phyloP scores from a whole-genome alignment of 1,140 invertebrate species.

The Hycleus phaleratus region DNA sequence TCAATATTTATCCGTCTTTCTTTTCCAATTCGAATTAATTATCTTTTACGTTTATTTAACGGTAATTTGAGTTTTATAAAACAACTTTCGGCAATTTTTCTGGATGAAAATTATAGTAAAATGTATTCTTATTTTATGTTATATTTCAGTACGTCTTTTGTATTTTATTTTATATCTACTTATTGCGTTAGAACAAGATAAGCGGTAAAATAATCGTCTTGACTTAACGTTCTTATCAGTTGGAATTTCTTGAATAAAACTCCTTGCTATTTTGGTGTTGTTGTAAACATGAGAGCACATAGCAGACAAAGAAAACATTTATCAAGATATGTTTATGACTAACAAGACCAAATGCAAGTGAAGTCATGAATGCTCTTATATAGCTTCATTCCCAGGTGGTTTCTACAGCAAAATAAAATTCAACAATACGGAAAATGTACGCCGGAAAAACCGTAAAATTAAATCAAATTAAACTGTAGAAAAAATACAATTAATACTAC shows the following conservation, averaged over 20 bases:
- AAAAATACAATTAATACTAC: too few species aligned
- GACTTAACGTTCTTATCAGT: conserved; percentile 10
- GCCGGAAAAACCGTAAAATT: too few species aligned
- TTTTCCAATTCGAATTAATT: too few species aligned
- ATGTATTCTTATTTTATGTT: too few species aligned
- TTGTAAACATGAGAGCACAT: neutral
- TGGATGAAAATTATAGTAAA: too few species aligned
- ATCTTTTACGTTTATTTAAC: too few species aligned
- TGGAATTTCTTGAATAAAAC: conserved; percentile 12
- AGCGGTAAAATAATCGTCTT: conserved; percentile 11
- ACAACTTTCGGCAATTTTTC: too few species aligned
- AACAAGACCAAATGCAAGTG: conserved; percentile 4
- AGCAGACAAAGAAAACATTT: conserved; percentile 17
- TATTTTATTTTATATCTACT: conserved; percentile 16
- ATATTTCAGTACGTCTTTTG: neutral
- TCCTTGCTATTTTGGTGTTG: conserved; percentile 6
- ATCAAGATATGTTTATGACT: conserved; percentile 19
- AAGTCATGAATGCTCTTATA: neutral
- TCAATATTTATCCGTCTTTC: too few species aligned
- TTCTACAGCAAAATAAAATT: conserved; percentile 4
- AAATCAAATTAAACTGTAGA: too few species aligned
- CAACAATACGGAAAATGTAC: too few species aligned
- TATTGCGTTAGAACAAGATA: conserved; percentile 17
- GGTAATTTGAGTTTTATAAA: too few species aligned
- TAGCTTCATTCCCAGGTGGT: conserved; percentile 2